Evolutionary conservation across 92 coral and sea anemone genomes (phyloP).

Genomic region (Parazoanthus swiftii): DNA sequence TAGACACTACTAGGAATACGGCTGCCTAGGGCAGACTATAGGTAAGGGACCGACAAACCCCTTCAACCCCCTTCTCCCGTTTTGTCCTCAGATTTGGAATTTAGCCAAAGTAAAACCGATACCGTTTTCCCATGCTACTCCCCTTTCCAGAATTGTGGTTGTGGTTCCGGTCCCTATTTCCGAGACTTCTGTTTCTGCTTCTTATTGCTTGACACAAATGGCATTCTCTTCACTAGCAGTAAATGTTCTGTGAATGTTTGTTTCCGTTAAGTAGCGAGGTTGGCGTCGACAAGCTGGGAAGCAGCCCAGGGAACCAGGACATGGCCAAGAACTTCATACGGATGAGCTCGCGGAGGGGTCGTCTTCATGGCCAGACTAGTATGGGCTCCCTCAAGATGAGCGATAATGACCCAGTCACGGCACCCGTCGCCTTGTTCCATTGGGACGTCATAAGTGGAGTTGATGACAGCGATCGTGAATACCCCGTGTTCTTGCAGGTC

Average conservation of each 20-base stretch:
- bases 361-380: constrained; percentile 76
- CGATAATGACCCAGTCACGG: constrained; percentile 79
- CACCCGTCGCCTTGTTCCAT: constrained; percentile 85
- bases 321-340: constrained; percentile 65
- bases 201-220: no score
- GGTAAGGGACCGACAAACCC: no score
- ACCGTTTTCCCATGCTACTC: no score
- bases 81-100: no score
- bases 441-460: constrained; percentile 93
- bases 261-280: not conserved
- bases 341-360: constrained; percentile 79
- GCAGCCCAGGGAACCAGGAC: constrained; percentile 13
- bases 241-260: not conserved
- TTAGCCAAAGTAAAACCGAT: no score
- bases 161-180: no score
- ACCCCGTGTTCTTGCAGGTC: constrained; percentile 82
- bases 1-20: no score
- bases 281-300: constrained; percentile 12
- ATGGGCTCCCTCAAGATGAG: constrained; percentile 83
- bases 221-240: not conserved
- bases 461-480: constrained; percentile 85
- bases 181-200: no score
- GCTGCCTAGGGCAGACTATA: no score
- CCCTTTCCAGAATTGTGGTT: no score
- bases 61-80: no score